Evolutionary conservation across 2,113 vertebrate species (phyloP).

Genomic region (Bufo gargarizans): DNA sequence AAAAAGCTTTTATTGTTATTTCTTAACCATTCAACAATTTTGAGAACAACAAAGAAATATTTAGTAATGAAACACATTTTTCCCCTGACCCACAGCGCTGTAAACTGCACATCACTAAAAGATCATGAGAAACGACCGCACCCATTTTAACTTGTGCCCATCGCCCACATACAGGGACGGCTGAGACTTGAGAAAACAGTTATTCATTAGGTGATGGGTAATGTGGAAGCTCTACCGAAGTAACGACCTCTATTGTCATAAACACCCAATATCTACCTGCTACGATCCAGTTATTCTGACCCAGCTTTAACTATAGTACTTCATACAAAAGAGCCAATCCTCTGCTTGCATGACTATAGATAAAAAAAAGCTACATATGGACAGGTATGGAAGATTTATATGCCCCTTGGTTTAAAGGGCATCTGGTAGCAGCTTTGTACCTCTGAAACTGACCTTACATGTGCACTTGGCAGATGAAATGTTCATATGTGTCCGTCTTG

Average conservation of each 20-base stretch:
- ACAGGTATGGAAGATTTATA: no score
- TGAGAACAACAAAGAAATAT: constrained; percentile 35
- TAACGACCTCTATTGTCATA: background rate
- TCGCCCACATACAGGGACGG: background rate
- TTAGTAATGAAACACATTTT: constrained; percentile 12
- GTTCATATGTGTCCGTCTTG: no score
- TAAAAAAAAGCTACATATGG: no score
- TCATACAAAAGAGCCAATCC: no score
- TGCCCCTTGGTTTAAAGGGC: no score
- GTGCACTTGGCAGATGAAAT: no score
- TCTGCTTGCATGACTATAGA: no score
- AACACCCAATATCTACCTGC: background rate
- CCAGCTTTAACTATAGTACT: no score
- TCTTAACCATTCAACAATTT: constrained; percentile 34
- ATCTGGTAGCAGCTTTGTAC: background rate
- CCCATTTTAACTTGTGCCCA: background rate
- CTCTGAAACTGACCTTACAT: no score
- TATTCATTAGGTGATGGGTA: background rate
- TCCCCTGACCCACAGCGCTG: constrained; percentile 35
- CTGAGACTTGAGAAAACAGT: background rate
- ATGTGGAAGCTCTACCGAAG: background rate
- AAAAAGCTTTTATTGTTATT: constrained; percentile 40
- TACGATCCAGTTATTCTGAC: background rate
- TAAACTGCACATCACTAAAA: constrained; percentile 36
- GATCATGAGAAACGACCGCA: background rate